A percentile compares a stretch with the other conserved stretches of the same genome.
Conservation (phyloP, 2,888 invertebrate genomes). For the Rhagonycha lutea region DNA sequence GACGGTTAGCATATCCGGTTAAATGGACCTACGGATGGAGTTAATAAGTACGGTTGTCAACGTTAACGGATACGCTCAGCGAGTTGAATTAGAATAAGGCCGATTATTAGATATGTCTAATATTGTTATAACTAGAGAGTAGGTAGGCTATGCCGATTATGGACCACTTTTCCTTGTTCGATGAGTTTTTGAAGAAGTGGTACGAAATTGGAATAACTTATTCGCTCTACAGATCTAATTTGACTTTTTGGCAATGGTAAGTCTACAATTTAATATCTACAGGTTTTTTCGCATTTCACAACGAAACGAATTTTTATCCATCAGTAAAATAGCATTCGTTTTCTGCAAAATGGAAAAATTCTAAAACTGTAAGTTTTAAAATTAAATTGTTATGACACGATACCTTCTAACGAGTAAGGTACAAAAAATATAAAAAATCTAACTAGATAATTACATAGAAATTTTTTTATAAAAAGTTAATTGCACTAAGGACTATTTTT, state of each 20-base stretch:
- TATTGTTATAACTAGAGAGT: not conserved
- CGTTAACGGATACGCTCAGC: not conserved
- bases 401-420: not conserved
- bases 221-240: slow-evolving; percentile 5
- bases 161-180: not conserved
- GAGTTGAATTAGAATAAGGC: not conserved
- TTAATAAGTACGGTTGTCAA: no score
- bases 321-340: not conserved
- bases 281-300: not conserved
- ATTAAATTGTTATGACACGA: not conserved
- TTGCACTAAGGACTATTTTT: not conserved
- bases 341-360: not conserved
- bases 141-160: not conserved
- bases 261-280: not conserved
- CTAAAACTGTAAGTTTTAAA: not conserved
- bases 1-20: not conserved
- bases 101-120: slow-evolving; percentile 20
- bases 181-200: not conserved
- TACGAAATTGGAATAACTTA: not conserved
- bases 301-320: not conserved
- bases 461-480: not conserved
- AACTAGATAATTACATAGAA: not conserved
- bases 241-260: slow-evolving; percentile 18
- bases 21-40: not conserved
- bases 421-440: not conserved